Evolutionary conservation across 1,140 invertebrate species (phyloP).

Genomic region (Atta colombica): DNA sequence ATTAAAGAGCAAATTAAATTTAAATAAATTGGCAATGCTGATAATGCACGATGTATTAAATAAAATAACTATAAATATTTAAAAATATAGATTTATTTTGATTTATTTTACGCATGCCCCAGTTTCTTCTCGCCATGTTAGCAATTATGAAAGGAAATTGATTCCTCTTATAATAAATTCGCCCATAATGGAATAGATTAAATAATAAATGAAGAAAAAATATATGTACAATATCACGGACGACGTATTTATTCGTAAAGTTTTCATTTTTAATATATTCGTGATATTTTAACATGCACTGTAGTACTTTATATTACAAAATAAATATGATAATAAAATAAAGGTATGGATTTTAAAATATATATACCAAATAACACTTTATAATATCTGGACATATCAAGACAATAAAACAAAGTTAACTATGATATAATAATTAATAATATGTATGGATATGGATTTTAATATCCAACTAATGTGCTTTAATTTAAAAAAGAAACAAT

Average conservation of each 20-base stretch:
- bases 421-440: constrained; percentile 27
- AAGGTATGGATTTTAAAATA: constrained; percentile 10
- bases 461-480: constrained; percentile 4
- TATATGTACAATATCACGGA: not conserved
- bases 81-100: not conserved
- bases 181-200: constrained; percentile 3
- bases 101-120: not conserved
- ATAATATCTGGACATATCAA: not conserved
- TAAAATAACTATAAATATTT: not conserved
- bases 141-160: constrained; percentile 32
- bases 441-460: not conserved
- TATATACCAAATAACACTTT: not conserved
- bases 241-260: not conserved
- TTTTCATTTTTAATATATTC: not conserved
- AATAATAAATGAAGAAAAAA: not conserved
- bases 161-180: constrained; percentile 16
- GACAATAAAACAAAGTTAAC: not conserved
- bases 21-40: not conserved
- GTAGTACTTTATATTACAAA: not conserved
- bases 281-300: not conserved
- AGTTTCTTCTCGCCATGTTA: not conserved
- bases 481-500: constrained; percentile 24
- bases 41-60: not conserved
- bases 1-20: constrained; percentile 14
- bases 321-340: not conserved